Base-by-base conservation (phyloP, 2,113 vertebrate genomes). In the Coryphaenoides rupestris region DNA sequence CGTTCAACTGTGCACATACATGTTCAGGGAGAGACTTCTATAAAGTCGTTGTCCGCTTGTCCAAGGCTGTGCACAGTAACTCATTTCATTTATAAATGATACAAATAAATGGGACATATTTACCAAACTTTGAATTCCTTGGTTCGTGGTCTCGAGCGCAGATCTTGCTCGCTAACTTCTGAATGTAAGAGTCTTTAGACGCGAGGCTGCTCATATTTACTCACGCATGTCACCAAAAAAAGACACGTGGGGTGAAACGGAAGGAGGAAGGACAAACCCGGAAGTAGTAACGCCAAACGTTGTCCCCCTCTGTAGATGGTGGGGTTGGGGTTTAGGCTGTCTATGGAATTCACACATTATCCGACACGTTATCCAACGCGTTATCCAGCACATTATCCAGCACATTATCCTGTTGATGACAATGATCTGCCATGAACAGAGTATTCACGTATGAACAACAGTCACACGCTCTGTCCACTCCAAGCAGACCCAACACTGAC, bases 141-240 rank as follows among this genome's bases (percentile, higher is more conserved):
- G 87, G 63, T 66, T 93, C 92, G 19, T 80, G 63, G 2, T 69
- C 58, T 13, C 81, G 88, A 13, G 59, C 23, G 59, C 93, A 87
- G 0, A 93, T 89, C 68, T 85, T 93, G 72, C 87, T 88, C 0
- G 93, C 93, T 61, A 98, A 66, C 19, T 84, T 88, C 71, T 98
- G 95, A 54, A 99, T 78, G 65, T 98, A 98, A 3, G 89, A 82
- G 75, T 98, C 96, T 72, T 87, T 93, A 0, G 90, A 90, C n/a
- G 77, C 90, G 63, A 98, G 85, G 52, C 84, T 90, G 2, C 88
- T 73, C 93, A 93, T 93, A 33, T 63, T 50, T 40, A 40, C 33
- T 0, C 10, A 6, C 3, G 28, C 54, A 55, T 69, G 66, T 40
- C 68, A 69, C 49, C 21, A 12, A n/a, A n/a, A 55, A n/a, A n/a